Evolutionary conservation across 2,113 vertebrate species (phyloP), one percentile per base, ranked within the genome.

Genomic region (Brevimyrus niger): DNA sequence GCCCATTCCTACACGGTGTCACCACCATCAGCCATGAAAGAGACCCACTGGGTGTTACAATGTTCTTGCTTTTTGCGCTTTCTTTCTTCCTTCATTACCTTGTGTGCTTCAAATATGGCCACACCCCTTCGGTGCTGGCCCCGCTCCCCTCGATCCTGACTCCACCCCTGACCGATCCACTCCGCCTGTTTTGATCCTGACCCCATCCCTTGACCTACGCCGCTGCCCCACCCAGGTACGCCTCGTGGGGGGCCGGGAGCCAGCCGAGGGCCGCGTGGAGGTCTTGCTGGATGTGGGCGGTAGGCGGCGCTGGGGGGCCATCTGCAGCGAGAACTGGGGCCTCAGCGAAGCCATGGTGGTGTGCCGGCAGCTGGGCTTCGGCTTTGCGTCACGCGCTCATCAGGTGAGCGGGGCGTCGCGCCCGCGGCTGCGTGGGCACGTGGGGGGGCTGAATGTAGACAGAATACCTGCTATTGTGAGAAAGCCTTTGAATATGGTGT

Each of bases 271-370:
- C 0, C 96, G 97, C 4, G 97, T 99, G 92, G 98, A 99, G 92
- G 97, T 99, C 85, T 95, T 97, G 94, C 94, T 97, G 92, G 96
- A 97, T 0, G 94, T 95, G 86, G 95, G 95, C 1, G 97, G 97
- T 0, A 92, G 9, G 27, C 95, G 31, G 84, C 96, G 93, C 44
- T 99, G 98, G 98, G 98, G 98, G 0, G 31, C 97, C 0, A 93
- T 99, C 88, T 99, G 98, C 35, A 97, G 97, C 0, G 97, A 98
- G n/a, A 97, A 97, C 94, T 99, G 98, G 98, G 96, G 97, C 3
- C 96, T 99, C 90, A 97, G 93, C 0, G 98, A 99, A 93, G 98
- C 98, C 93, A 99, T 97, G 97, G 98, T 99, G 13, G 96, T 97
- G 91, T 99, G 98, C 91, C 94, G 97, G 69, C 98, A 99, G 90